Conservation (phyloP, 2,797 vertebrate species). For the Sebastes vulpes region DNA sequence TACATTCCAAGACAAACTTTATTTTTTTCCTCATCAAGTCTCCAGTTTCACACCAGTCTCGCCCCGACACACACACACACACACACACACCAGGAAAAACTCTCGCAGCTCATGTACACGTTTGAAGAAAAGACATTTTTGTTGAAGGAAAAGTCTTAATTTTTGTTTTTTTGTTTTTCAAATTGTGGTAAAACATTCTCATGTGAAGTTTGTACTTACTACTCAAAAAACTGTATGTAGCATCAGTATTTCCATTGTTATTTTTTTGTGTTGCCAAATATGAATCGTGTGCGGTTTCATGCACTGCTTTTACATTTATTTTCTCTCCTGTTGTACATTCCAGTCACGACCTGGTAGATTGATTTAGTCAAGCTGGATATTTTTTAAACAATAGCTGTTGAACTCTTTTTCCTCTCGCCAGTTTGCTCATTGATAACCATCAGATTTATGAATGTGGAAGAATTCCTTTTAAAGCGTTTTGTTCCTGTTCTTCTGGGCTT, state of each 20-base stretch:
- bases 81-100: constrained; percentile 58
- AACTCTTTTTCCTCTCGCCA: constrained; percentile 46
- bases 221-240: constrained; percentile 80
- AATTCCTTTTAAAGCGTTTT: constrained; percentile 58
- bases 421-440: constrained; percentile 65
- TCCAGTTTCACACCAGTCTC: constrained; percentile 49
- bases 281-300: constrained; percentile 76
- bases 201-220: constrained; percentile 83
- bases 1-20: constrained; percentile 89
- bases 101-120: constrained; percentile 60
- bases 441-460: constrained; percentile 78
- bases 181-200: constrained; percentile 81
- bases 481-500: constrained; percentile 65
- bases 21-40: constrained; percentile 60
- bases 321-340: constrained; percentile 81
- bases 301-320: constrained; percentile 75
- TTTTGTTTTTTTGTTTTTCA: constrained; percentile 52
- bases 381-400: constrained; percentile 57
- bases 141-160: constrained; percentile 82
- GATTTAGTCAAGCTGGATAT: constrained; percentile 67
- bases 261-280: constrained; percentile 86
- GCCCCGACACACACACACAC: constrained; percentile 22
- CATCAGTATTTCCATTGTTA: constrained; percentile 87
- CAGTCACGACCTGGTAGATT: constrained; percentile 76
- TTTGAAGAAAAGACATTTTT: constrained; percentile 77